Evolutionary conservation across 2,888 invertebrate species (phyloP), one percentile per base, ranked within the genome.

Genomic region (Helicoverpa assulta): DNA sequence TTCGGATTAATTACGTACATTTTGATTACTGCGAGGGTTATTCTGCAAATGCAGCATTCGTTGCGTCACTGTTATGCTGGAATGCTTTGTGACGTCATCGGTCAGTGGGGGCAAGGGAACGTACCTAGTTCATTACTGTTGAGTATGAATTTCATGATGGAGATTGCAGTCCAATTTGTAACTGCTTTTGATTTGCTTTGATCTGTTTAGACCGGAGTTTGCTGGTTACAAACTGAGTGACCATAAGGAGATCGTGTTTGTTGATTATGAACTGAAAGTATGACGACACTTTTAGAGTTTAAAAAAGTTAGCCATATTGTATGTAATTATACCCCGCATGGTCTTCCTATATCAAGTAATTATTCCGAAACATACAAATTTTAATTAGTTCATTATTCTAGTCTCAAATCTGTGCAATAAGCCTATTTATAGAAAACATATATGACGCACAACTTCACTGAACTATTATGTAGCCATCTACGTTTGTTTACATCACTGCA

Each of bases 21-120:
- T 75, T 66, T 66, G 61, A 77, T 77, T 56, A 58, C 18, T 61
- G 7, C 10, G 66, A 55, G 62, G 29, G 21, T 47, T 52, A 29
- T 55, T 37, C 50, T 37, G 14, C 10, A 29, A 43, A 19, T 37
- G 59, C 40, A 53, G 56, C 52, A 37, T 52, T 47, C 47, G 8
- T 5, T n/a, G 18, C n/a, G n/a, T n/a, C 16, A 7, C 7, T 4
- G 8, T 1, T 50, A 18, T 18, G 50, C 18, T 50, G 18, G 18
- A 50, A 18, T 50, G 18, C 50, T 50, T 50, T 50, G 50, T n/a
- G 50, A 18, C n/a, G 50, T 10, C 18, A 18, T 70, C n/a, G 40
- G 70, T 19, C 43, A 55, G 40, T 21, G 43, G 26, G 43, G 7
- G 18, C n/a, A 47, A 43, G 43, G 47, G n/a, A 47, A 47, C 47